Evolutionary conservation across 2,888 invertebrate genomes (phyloP), one percentile per base, ranked within the genome.

Genomic region (Corbicula japonica): DNA sequence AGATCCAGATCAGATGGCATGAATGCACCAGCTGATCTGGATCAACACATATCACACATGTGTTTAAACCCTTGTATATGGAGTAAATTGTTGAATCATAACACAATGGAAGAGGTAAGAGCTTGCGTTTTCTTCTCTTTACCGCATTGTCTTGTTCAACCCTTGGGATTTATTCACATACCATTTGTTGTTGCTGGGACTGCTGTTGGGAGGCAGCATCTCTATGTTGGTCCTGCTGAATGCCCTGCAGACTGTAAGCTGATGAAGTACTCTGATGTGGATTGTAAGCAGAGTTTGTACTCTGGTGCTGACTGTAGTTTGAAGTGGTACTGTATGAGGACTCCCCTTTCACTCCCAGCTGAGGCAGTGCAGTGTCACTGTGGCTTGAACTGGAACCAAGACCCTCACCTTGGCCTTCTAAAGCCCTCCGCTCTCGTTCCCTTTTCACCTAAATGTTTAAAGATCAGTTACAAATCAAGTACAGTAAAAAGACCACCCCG

Each of bases 391-490:
- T 82, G 32, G 66, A 48, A 54, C 76, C 78, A 66, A 83, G 83
- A 52, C 79, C 69, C 18, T 72, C 74, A 1, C 58, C 54, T 23
- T 84, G 79, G 18, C 69, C 76, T 73, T 87, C 84, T 32, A 77
- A 84, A 62, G 83, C 84, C 76, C 92, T 86, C 6, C 78, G 76
- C 23, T 78, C 95, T 81, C 96, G 93, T 74, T 95, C 95, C 69
- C 96, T 95, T 94, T 95, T 92, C 93, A 97, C 95, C 82, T 83
- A 28, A n/a, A 44, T n/a, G n/a, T n/a, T n/a, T n/a, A n/a, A n/a
- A n/a, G n/a, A n/a, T n/a, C n/a, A n/a, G n/a, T n/a, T n/a, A n/a
- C n/a, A n/a, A n/a, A n/a, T n/a, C n/a, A n/a, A n/a, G n/a, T n/a
- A n/a, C n/a, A n/a, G n/a, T n/a, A n/a, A n/a, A n/a, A n/a, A n/a